A percentile compares a stretch with the other conserved stretches of the same genome.
These are phyloP conservation scores for Drosophila malerkotliana DNA, from an alignment of 1,140 invertebrate species.

Conservation along the genomic window DNA sequence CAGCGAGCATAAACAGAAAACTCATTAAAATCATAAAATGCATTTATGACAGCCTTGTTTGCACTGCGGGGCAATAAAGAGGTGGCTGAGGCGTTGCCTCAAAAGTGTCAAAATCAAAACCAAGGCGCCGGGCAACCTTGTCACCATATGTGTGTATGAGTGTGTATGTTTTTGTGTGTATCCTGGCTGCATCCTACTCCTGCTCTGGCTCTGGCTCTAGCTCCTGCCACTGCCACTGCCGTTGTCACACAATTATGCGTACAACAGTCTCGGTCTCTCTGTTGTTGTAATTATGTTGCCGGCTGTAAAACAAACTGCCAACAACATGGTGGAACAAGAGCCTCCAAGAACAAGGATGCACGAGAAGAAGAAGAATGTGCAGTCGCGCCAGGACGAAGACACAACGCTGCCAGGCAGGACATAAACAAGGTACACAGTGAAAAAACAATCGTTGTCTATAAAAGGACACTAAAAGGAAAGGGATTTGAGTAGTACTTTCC, in stretches of 20 bases:
- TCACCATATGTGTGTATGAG: conserved; percentile 15
- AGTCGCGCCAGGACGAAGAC: conserved; percentile 22
- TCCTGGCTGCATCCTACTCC: conserved; percentile 59
- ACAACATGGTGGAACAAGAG: conserved; percentile 52
- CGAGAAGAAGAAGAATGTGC: conserved; percentile 22
- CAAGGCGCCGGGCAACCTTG: conserved; percentile 69
- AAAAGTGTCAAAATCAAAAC: conserved; percentile 81
- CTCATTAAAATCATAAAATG: conserved; percentile 82
- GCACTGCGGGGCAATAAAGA: conserved; percentile 68
- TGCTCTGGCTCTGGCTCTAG: conserved; percentile 5
- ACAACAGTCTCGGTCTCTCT: conserved; percentile 63
- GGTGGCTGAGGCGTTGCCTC: conserved; percentile 50
- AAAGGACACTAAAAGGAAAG: too few relatives aligned
- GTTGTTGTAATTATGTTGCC: conserved; percentile 79
- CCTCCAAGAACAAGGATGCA: conserved; percentile 19
- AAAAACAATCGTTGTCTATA: background rate
- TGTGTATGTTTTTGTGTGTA: conserved; percentile 36
- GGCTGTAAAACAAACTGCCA: conserved; percentile 74
- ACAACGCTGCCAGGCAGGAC: conserved; percentile 22
- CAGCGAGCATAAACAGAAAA: conserved; percentile 74
- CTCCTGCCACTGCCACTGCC: conserved; percentile 28
- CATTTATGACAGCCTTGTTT: conserved; percentile 80
- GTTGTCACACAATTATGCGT: conserved; percentile 81
- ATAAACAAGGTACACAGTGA: conserved; percentile 10
- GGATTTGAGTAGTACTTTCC: too few relatives aligned